A percentile compares a stretch with the other conserved stretches of the same genome.
phyloP scores from a whole-genome alignment of 23 tunicate genomes.

The Ciona savignyi region DNA sequence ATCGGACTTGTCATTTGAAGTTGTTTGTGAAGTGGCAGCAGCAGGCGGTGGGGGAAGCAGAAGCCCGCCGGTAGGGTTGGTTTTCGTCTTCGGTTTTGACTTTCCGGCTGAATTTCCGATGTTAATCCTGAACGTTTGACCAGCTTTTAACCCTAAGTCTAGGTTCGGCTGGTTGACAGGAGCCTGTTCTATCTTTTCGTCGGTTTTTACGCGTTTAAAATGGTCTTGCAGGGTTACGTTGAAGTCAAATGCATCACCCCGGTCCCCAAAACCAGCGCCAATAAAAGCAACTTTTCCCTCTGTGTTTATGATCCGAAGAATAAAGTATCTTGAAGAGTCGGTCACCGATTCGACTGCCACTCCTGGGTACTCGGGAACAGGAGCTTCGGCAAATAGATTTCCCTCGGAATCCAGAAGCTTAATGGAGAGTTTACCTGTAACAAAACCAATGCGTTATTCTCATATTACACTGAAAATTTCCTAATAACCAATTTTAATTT shows the following conservation, averaged over 20 bases:
- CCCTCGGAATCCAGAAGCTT: slow-evolving; percentile 19
- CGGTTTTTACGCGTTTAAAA: slow-evolving; percentile 67
- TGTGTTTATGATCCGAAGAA: slow-evolving; percentile 59
- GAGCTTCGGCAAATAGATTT: slow-evolving; percentile 82
- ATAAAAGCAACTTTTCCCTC: slow-evolving; percentile 78
- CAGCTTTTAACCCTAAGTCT: slow-evolving; percentile 82
- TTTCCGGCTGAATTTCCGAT: slow-evolving; percentile 55
- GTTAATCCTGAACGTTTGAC: slow-evolving; percentile 89
- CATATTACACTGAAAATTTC: too few species aligned
- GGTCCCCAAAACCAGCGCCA: slow-evolving; percentile 93
- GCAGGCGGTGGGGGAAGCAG: slow-evolving; percentile 90
- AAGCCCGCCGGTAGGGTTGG: slow-evolving; percentile 48
- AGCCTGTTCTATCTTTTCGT: slow-evolving; percentile 28
- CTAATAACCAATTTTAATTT: too few species aligned
- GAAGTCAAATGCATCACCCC: slow-evolving; percentile 98
- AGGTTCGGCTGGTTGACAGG: slow-evolving; percentile 27
- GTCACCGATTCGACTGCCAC: slow-evolving; percentile 85
- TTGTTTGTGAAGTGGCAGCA: slow-evolving; percentile 5
- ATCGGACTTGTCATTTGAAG: slow-evolving; percentile 24
- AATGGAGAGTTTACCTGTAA: slow-evolving; percentile 3
- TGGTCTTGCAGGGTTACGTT: slow-evolving; percentile 96
- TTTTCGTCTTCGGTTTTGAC: slow-evolving; percentile 19
- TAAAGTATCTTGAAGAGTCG: slow-evolving; percentile 95
- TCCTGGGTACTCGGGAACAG: slow-evolving; percentile 71
- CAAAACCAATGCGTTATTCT: too few species aligned